A percentile compares a stretch with the other conserved stretches of the same genome.
Evolutionary conservation across 2,113 vertebrate species (phyloP).

Genomic region (Alouatta palliata): DNA sequence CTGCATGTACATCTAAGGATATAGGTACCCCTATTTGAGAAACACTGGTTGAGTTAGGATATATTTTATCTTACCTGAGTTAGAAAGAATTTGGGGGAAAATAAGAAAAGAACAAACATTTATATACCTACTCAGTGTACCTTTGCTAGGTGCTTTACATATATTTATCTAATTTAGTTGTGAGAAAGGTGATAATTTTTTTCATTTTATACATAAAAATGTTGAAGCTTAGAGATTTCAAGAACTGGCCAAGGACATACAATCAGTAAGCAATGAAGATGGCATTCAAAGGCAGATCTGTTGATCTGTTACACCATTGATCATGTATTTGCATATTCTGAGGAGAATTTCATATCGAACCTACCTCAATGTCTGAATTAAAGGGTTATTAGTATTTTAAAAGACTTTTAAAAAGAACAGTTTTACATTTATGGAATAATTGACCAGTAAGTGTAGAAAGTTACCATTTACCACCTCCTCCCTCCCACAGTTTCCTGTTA

Average conservation of each 20-base stretch:
- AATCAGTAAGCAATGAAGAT: neutral
- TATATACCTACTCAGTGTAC: neutral
- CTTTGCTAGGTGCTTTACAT: neutral
- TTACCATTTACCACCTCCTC: neutral
- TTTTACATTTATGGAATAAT: conserved; percentile 1
- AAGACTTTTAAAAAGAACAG: neutral
- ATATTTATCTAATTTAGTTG: neutral
- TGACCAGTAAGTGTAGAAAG: neutral
- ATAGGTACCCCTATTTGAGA: neutral
- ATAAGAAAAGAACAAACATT: neutral
- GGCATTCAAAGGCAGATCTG: neutral
- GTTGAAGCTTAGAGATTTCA: neutral
- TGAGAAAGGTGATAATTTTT: conserved; percentile 24
- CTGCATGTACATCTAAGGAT: neutral
- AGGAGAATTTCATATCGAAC: neutral
- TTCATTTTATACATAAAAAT: neutral
- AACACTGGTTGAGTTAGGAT: neutral
- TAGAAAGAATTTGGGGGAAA: conserved; percentile 22
- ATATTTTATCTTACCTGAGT: neutral
- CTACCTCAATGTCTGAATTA: neutral
- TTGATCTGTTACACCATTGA: neutral
- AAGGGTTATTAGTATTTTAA: neutral
- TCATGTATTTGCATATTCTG: neutral
- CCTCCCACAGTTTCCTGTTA: neutral
- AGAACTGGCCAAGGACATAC: neutral